phyloP scores from a whole-genome alignment of 2,113 vertebrate genomes.

The Taurulus bubalis region DNA sequence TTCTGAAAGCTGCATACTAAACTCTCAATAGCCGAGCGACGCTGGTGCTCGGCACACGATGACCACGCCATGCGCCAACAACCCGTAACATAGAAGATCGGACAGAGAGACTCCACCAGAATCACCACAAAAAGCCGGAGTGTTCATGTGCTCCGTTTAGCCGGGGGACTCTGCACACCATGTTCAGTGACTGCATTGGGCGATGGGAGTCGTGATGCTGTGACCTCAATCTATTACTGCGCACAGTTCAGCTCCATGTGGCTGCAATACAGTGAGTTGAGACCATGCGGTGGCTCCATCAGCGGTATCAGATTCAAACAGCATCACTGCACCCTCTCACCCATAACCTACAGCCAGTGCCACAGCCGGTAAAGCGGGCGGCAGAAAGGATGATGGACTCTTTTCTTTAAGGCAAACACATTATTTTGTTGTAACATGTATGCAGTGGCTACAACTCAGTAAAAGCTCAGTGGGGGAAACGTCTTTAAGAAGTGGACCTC shows the following conservation, averaged over 20 bases:
- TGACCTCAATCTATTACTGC: constrained; percentile 47
- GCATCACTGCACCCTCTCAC: not conserved
- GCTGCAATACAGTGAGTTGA: constrained; percentile 13
- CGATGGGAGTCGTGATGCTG: constrained; percentile 15
- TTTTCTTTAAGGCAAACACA: not conserved
- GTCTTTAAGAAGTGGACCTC: not conserved
- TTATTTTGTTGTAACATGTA: not conserved
- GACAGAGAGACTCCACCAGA: not conserved
- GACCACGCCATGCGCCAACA: not conserved
- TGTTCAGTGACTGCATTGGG: constrained; percentile 14
- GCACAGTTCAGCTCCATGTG: constrained; percentile 4
- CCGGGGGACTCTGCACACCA: not conserved
- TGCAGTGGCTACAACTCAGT: not conserved
- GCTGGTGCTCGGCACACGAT: not conserved
- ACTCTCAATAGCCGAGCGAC: not conserved
- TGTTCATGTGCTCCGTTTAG: not conserved
- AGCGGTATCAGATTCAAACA: constrained; percentile 15
- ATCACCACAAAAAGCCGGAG: not conserved
- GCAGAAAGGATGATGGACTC: not conserved
- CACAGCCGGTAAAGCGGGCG: not conserved
- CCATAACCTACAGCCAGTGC: not conserved
- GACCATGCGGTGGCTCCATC: not conserved
- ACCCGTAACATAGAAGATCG: not conserved
- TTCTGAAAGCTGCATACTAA: not conserved
- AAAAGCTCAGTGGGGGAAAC: not conserved